These are phyloP conservation scores for Balaeniceps rex DNA, from an alignment of 2,113 vertebrate species.

Conservation along the genomic window DNA sequence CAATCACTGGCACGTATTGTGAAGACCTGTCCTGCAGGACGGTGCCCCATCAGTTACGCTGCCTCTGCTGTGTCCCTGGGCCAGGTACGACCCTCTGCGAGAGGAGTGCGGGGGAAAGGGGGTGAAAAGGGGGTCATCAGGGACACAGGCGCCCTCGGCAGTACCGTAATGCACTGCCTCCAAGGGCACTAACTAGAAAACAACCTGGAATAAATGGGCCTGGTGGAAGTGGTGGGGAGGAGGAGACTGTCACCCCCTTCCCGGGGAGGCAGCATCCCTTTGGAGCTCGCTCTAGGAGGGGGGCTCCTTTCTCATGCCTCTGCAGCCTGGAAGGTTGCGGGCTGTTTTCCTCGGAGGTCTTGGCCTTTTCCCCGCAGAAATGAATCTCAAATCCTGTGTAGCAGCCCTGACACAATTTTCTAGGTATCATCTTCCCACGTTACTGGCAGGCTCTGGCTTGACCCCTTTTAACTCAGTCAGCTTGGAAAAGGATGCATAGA, in stretches of 20 bases:
- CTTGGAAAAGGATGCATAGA: not conserved
- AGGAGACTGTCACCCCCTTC: not conserved
- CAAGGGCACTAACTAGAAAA: not conserved
- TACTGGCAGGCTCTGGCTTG: not conserved
- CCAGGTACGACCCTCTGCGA: accelerated
- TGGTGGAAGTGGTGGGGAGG: not conserved
- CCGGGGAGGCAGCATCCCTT: not conserved
- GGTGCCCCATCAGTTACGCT: not conserved
- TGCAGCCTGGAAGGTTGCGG: not conserved
- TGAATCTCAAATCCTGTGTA: not conserved
- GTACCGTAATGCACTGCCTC: not conserved
- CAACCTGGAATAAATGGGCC: not conserved
- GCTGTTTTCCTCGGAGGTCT: not conserved
- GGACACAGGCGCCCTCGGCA: not conserved
- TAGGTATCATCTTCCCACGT: not conserved
- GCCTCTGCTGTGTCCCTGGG: not conserved
- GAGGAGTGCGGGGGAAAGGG: not conserved
- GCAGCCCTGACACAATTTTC: not conserved
- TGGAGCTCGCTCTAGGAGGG: accelerated
- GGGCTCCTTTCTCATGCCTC: not conserved
- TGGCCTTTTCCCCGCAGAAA: not conserved
- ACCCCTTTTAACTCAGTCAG: not conserved
- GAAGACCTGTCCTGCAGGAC: not conserved
- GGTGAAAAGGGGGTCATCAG: not conserved
- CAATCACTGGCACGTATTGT: not conserved